phyloP scores from a whole-genome alignment of 2,113 vertebrate genomes.

The Neodontobutis hainanensis region DNA sequence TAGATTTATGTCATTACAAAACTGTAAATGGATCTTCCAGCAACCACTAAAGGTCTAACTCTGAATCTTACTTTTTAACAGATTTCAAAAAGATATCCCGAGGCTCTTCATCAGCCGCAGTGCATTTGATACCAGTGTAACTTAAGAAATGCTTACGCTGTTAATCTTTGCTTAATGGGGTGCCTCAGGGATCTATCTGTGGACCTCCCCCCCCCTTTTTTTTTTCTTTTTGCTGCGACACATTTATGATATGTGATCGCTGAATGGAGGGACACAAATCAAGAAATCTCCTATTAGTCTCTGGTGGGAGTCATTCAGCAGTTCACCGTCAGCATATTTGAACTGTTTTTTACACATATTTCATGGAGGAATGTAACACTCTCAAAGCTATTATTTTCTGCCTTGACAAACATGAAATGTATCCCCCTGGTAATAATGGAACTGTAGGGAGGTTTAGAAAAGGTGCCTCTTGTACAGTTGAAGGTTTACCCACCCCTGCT shows the following conservation, averaged over 20 bases:
- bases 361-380: slow-evolving; percentile 45
- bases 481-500: slow-evolving; percentile 52
- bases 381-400: slow-evolving; percentile 65
- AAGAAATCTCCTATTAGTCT: slow-evolving; percentile 28
- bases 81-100: slow-evolving; percentile 38
- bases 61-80: slow-evolving; percentile 39
- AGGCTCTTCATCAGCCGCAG: slow-evolving; percentile 33
- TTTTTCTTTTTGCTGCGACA: slow-evolving; percentile 9
- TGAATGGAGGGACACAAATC: slow-evolving; percentile 65
- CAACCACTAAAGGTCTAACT: slow-evolving; percentile 19
- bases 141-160: slow-evolving; percentile 60
- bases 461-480: slow-evolving; percentile 41
- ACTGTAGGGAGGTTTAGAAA: slow-evolving; percentile 38
- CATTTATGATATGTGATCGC: slow-evolving; percentile 58
- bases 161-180: slow-evolving; percentile 66
- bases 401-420: slow-evolving; percentile 64
- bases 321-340: slow-evolving; percentile 48
- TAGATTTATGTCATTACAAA: neutral
- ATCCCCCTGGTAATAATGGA: slow-evolving; percentile 51
- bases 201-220: slow-evolving; percentile 25
- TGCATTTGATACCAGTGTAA: slow-evolving; percentile 62
- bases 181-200: slow-evolving; percentile 66
- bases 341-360: slow-evolving; percentile 37
- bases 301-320: slow-evolving; percentile 37
- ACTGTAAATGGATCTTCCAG: slow-evolving; percentile 37